Base-by-base conservation (phyloP, 2,113 vertebrate species). In the Periophthalmus modestus region DNA sequence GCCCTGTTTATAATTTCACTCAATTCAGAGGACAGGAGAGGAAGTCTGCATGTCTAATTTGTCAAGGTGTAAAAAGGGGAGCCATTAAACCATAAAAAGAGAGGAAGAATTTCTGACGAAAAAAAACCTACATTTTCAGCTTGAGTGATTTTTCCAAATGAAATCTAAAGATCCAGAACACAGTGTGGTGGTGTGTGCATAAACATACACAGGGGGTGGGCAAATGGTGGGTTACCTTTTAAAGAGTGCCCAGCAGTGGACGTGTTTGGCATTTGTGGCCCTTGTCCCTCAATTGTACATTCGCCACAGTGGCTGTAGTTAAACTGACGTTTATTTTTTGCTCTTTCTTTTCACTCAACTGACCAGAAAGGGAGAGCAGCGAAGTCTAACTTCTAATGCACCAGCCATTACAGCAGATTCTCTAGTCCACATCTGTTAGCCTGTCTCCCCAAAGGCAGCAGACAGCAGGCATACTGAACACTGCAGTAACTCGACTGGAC, bases 211-310 rank as follows among this genome's bases (percentile, higher is more conserved):
- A 12, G 69, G 74, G 71, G 79, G 63, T 74, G 77, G 72, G 76
- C 78, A 79, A 54, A 82, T 85, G 71, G 79, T 78, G 81, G 80
- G 79, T 74, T 85, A 87, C 83, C 85, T 87, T 92, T 89, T 89
- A 84, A 86, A 87, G 81, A 80, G 85, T 91, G 88, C 89, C 84
- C 92, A 94, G 92, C 88, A 91, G 92, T 92, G 91, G 87, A 93
- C 91, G 90, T 92, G 92, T 93, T 93, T 92, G 89, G 92, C 92
- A 93, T 91, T 85, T 83, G 83, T 72, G 85, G 81, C 89, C 74
- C 89, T 91, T 92, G 92, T 91, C 80, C 80, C 78, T 73, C 66
- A 75, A 91, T 91, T 94, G 86, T 93, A 72, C 65, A 65, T 81
- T 89, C 81, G 36, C 87, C 89, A 89, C 86, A 87, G 92, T 88